Percentiles rank a stretch among this genome's conserved stretches.
Evolutionary conservation across 2,113 vertebrate species (phyloP).

Genomic region (Macquaria australasica): DNA sequence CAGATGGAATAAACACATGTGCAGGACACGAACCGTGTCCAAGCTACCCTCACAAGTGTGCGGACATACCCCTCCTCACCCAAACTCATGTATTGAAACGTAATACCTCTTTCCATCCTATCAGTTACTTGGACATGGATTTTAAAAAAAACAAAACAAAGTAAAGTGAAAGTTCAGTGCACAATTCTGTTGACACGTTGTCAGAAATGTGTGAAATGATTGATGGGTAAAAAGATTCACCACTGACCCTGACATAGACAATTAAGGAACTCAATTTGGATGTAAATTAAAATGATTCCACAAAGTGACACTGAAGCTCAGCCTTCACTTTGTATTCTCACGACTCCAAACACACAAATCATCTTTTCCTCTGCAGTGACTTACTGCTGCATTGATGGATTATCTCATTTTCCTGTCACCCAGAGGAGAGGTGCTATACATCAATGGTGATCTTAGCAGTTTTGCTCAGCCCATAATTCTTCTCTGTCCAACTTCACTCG

Average conservation of each 20-base stretch:
- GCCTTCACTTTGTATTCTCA: slow-evolving; percentile 5
- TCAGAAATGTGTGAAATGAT: neutral
- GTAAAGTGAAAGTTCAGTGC: neutral
- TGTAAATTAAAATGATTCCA: neutral
- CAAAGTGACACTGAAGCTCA: neutral
- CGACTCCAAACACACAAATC: slow-evolving; percentile 47
- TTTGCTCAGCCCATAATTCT: slow-evolving; percentile 67
- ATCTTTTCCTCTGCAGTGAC: slow-evolving; percentile 25
- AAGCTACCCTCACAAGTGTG: slow-evolving; percentile 9
- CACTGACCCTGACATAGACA: neutral
- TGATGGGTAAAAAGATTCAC: neutral
- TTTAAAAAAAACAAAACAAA: neutral
- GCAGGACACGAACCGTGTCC: slow-evolving; percentile 12
- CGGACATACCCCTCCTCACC: neutral
- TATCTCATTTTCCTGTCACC: slow-evolving; percentile 61
- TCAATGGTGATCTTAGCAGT: slow-evolving; percentile 72
- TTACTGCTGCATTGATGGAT: slow-evolving; percentile 55
- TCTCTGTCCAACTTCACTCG: slow-evolving; percentile 23
- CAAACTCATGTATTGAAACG: neutral
- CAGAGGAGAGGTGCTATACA: slow-evolving; percentile 33
- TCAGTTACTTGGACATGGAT: neutral
- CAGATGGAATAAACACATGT: slow-evolving; percentile 70
- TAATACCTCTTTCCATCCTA: neutral
- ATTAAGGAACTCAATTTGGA: neutral
- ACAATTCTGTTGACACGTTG: neutral